Percentiles rank a stretch among this genome's conserved stretches.
phyloP scores from a whole-genome alignment of 2,797 vertebrate species.

The Pagetopsis macropterus region DNA sequence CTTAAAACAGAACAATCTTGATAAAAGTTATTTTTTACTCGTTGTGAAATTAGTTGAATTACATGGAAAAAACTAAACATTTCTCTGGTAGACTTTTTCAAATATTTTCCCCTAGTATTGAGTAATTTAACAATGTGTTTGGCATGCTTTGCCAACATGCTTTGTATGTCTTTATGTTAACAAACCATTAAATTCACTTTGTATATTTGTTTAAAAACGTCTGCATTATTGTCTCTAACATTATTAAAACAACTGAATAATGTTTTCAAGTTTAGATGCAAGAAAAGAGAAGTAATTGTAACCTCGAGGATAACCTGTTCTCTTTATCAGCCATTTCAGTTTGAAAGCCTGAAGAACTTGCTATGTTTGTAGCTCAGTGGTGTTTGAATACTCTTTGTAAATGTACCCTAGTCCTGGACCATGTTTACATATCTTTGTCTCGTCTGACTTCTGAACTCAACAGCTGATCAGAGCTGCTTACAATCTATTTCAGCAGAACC shows the following conservation, averaged over 20 bases:
- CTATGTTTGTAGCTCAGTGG: constrained; percentile 7
- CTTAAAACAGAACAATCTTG: not conserved
- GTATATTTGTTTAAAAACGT: not conserved
- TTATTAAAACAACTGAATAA: not conserved
- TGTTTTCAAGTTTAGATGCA: not conserved
- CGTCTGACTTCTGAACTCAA: constrained; percentile 24
- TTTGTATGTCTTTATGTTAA: not conserved
- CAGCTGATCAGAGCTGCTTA: not conserved
- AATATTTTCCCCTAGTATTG: not conserved
- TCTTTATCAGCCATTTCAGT: not conserved
- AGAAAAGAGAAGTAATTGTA: not conserved
- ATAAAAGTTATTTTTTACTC: not conserved
- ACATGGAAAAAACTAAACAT: not conserved
- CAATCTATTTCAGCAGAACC: constrained; percentile 7
- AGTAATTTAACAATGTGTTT: not conserved
- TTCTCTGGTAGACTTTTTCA: not conserved
- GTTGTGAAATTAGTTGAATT: not conserved
- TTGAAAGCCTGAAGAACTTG: constrained; percentile 51
- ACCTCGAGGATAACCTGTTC: not conserved
- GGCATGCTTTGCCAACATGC: not conserved
- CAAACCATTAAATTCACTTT: constrained; percentile 15
- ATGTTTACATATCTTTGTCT: constrained; percentile 35
- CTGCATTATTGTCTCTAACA: not conserved
- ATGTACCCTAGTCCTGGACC: constrained; percentile 14
- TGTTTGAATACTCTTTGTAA: constrained; percentile 33